A percentile compares a stretch with the other conserved stretches of the same genome.
phyloP scores from a whole-genome alignment of 2,113 vertebrate species.

The Lontra canadensis region DNA sequence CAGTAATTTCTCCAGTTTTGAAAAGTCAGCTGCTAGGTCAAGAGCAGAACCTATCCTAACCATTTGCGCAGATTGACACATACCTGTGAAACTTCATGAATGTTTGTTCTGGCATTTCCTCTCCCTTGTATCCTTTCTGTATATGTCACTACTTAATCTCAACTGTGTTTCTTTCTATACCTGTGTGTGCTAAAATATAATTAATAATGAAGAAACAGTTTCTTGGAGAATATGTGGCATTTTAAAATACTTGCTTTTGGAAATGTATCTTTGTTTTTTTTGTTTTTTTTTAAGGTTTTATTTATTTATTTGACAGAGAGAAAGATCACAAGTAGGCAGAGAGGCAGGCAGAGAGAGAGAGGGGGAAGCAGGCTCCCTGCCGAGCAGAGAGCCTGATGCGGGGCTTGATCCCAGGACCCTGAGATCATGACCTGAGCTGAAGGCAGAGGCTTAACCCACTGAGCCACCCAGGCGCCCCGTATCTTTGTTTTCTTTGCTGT shows the following conservation, averaged over 20 bases:
- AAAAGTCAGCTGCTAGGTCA: background rate
- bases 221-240: background rate
- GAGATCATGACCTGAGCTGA: too few species aligned
- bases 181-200: background rate
- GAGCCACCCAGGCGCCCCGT: background rate
- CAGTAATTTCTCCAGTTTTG: constrained; percentile 35
- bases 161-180: background rate
- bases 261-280: background rate
- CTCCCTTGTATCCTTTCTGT: background rate
- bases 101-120: background rate
- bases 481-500: constrained; percentile 1
- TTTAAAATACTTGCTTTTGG: constrained; percentile 40
- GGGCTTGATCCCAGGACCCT: too few species aligned
- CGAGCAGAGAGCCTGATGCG: too few species aligned
- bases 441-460: too few species aligned
- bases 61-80: background rate
- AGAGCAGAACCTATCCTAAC: background rate
- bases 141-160: background rate
- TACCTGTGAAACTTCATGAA: background rate
- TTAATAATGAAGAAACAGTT: background rate
- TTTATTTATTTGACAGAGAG: too few species aligned
- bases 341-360: too few species aligned
- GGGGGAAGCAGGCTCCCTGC: too few species aligned
- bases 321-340: too few species aligned
- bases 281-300: too few species aligned